Evolutionary conservation across 2,888 invertebrate species (phyloP).

Genomic region (Cataglyphis livida): DNA sequence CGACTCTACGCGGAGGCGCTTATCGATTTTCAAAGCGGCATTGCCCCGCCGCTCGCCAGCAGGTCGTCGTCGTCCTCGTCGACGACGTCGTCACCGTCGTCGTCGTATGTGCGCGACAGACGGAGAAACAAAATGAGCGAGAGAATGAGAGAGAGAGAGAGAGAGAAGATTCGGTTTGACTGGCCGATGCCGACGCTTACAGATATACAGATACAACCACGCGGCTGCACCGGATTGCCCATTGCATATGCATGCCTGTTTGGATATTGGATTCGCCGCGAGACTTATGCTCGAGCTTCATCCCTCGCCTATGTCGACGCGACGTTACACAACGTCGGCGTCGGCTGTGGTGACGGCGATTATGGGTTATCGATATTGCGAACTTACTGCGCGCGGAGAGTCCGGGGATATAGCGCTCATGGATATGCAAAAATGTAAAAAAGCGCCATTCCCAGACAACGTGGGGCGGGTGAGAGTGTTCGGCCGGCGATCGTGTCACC

Average conservation of each 20-base stretch:
- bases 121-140: not conserved
- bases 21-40: slow-evolving; percentile 79
- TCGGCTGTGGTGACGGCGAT: slow-evolving; percentile 61
- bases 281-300: slow-evolving; percentile 72
- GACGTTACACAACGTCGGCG: slow-evolving; percentile 41
- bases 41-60: slow-evolving; percentile 71
- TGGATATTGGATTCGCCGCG: slow-evolving; percentile 71
- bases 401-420: slow-evolving; percentile 57
- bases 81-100: slow-evolving; percentile 31
- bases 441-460: slow-evolving; percentile 35
- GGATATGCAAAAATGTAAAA: slow-evolving; percentile 69
- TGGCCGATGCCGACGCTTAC: slow-evolving; percentile 27
- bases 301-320: slow-evolving; percentile 52
- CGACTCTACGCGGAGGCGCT: slow-evolving; percentile 75
- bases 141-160: not conserved
- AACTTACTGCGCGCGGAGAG: slow-evolving; percentile 53
- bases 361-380: slow-evolving; percentile 75
- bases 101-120: slow-evolving; percentile 1
- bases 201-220: slow-evolving; percentile 58
- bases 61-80: slow-evolving; percentile 47
- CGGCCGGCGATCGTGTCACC: slow-evolving; percentile 39
- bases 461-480: slow-evolving; percentile 20
- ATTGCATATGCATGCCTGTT: slow-evolving; percentile 51
- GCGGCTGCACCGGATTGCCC: slow-evolving; percentile 70
- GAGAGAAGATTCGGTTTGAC: not conserved